Percentiles rank a stretch among this genome's conserved stretches.
phyloP scores from a whole-genome alignment of 2,888 invertebrate genomes.

The Harpagoxenus sublaevis region DNA sequence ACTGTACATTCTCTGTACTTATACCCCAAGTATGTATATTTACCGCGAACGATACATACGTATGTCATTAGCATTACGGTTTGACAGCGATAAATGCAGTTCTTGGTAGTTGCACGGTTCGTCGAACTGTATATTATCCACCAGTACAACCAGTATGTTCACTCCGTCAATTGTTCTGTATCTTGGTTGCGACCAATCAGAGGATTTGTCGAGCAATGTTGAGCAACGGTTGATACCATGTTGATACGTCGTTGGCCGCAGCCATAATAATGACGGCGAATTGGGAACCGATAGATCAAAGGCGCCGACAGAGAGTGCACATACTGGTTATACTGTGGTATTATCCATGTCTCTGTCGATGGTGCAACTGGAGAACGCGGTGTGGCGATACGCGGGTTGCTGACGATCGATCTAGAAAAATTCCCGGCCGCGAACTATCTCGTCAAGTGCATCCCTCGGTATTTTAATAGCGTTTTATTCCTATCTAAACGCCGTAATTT shows the following conservation, averaged over 20 bases:
- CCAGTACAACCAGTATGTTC: no score
- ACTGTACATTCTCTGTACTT: background rate
- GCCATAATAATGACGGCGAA: no score
- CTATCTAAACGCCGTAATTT: background rate
- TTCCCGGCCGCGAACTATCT: background rate
- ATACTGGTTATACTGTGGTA: background rate
- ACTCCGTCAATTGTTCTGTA: no score
- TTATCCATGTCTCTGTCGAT: slow-evolving; percentile 30
- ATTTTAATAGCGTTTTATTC: background rate
- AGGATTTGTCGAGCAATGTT: no score
- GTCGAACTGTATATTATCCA: slow-evolving; percentile 17
- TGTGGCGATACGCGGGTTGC: background rate
- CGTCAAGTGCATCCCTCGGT: background rate
- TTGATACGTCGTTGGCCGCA: no score
- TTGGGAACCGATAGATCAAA: no score
- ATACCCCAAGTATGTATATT: background rate
- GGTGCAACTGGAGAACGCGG: slow-evolving; percentile 12
- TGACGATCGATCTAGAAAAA: slow-evolving; percentile 32
- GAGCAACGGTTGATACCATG: no score
- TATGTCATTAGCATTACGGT: background rate
- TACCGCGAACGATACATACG: background rate
- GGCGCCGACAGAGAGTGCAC: no score
- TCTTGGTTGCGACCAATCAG: no score
- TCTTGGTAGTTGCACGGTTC: slow-evolving; percentile 1
- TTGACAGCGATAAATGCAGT: background rate